A percentile compares a stretch with the other conserved stretches of the same genome.
phyloP scores from a whole-genome alignment of 2,888 invertebrate genomes.

The Xylota segnis region DNA sequence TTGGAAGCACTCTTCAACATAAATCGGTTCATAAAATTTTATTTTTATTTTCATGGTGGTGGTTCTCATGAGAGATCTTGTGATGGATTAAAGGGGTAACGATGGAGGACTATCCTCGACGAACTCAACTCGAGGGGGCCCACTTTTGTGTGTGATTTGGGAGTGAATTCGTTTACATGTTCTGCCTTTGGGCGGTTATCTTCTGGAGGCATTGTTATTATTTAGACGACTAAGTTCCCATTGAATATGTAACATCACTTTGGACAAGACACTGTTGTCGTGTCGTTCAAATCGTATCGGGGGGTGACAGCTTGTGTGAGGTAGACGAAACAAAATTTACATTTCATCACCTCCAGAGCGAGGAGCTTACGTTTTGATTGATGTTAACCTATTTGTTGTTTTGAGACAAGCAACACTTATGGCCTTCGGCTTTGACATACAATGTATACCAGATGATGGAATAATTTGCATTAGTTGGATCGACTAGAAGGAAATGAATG shows the following conservation, averaged over 20 bases:
- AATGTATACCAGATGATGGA: conserved; percentile 27
- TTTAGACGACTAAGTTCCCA: conserved; percentile 14
- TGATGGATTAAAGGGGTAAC: conserved; percentile 63
- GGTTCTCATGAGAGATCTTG: conserved; percentile 56
- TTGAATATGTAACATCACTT: conserved; percentile 43
- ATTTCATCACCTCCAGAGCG: conserved; percentile 50
- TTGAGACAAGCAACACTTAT: conserved; percentile 1
- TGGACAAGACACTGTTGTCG: conserved; percentile 25
- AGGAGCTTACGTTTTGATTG: conserved; percentile 52
- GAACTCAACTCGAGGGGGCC: conserved; percentile 17
- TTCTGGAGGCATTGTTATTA: conserved; percentile 9
- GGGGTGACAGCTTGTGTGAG: neutral
- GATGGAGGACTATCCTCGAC: conserved; percentile 39
- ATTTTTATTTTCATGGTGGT: conserved; percentile 60
- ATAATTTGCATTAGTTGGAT: neutral
- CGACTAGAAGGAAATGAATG: neutral
- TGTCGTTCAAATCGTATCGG: neutral
- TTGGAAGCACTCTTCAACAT: conserved; percentile 35
- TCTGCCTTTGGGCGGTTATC: neutral
- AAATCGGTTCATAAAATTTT: conserved; percentile 67
- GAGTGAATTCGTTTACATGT: conserved; percentile 13
- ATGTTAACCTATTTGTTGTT: conserved; percentile 63
- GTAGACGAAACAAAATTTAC: conserved; percentile 37
- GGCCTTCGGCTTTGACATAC: conserved; percentile 26
- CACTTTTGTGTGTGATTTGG: conserved; percentile 14